Conservation (phyloP, 2,888 invertebrate genomes). For the Epinotia demarniana region DNA sequence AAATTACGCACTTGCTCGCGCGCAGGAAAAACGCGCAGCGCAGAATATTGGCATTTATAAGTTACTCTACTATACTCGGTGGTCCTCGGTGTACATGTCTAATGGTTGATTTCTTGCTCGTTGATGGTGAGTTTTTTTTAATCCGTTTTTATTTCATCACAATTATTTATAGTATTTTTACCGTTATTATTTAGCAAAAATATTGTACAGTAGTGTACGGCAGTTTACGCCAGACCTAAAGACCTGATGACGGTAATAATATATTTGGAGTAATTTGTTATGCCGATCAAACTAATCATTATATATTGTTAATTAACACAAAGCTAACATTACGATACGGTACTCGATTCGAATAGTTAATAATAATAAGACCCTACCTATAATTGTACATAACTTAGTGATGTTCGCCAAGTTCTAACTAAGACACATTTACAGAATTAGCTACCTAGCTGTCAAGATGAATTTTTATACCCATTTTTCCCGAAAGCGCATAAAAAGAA, state of each 20-base stretch:
- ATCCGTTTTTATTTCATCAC: too few species aligned
- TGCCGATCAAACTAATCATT: too few species aligned
- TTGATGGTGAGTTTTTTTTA: not conserved
- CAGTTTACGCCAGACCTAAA: too few species aligned
- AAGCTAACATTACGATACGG: not conserved
- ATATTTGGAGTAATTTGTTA: not conserved
- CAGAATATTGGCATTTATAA: conserved; percentile 44
- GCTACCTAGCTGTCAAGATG: too few species aligned
- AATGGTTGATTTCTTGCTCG: conserved; percentile 5
- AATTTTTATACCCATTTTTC: not conserved
- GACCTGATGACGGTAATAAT: too few species aligned
- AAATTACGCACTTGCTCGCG: conserved; percentile 42
- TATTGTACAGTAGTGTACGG: not conserved
- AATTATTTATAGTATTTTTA: too few species aligned
- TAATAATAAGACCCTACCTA: not conserved
- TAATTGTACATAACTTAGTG: not conserved
- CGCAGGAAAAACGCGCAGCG: conserved; percentile 38
- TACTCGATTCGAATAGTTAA: not conserved
- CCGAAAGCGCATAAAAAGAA: not conserved
- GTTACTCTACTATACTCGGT: conserved; percentile 34
- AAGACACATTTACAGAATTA: not conserved
- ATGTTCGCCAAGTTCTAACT: conserved; percentile 3
- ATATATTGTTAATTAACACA: not conserved
- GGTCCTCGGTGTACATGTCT: conserved; percentile 20
- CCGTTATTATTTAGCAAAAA: not conserved